Conservation (phyloP, 2,888 invertebrate species). For the Anticlea derivata region DNA sequence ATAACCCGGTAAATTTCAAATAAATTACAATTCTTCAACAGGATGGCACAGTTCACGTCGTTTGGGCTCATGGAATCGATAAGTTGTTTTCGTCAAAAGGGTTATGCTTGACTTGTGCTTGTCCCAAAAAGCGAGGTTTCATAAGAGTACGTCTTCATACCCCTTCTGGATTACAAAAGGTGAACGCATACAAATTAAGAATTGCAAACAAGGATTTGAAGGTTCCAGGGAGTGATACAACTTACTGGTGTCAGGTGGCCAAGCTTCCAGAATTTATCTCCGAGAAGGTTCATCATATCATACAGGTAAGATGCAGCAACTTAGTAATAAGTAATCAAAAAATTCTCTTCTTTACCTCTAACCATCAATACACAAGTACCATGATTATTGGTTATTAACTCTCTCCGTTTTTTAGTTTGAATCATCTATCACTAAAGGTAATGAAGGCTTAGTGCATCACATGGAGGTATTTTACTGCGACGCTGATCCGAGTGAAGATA, state of each 20-base stretch:
- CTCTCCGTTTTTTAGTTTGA: slow-evolving; percentile 89
- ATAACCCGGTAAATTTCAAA: too few relatives aligned
- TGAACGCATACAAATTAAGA: slow-evolving; percentile 78
- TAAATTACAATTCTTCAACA: slow-evolving; percentile 53
- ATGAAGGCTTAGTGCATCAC: slow-evolving; percentile 96
- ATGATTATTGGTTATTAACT: too few relatives aligned
- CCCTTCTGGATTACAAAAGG: slow-evolving; percentile 64
- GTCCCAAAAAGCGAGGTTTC: slow-evolving; percentile 86
- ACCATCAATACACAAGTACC: too few relatives aligned
- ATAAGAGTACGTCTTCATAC: slow-evolving; percentile 88
- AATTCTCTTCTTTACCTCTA: too few relatives aligned
- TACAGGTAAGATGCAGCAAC: slow-evolving; percentile 81
- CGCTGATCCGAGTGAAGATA: slow-evolving; percentile 84
- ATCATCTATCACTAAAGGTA: slow-evolving; percentile 90
- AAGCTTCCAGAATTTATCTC: slow-evolving; percentile 88
- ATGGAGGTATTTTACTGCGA: slow-evolving; percentile 99
- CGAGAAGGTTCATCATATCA: slow-evolving; percentile 89
- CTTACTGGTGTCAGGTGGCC: slow-evolving; percentile 97
- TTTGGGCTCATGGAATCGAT: slow-evolving; percentile 92
- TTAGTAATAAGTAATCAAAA: too few relatives aligned
- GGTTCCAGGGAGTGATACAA: slow-evolving; percentile 94
- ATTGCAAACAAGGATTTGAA: slow-evolving; percentile 86
- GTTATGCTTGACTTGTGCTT: slow-evolving; percentile 82
- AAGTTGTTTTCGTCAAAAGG: slow-evolving; percentile 87
- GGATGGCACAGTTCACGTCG: slow-evolving; percentile 95